phyloP scores from a whole-genome alignment of 2,888 invertebrate species.

The Pollenia amentaria region DNA sequence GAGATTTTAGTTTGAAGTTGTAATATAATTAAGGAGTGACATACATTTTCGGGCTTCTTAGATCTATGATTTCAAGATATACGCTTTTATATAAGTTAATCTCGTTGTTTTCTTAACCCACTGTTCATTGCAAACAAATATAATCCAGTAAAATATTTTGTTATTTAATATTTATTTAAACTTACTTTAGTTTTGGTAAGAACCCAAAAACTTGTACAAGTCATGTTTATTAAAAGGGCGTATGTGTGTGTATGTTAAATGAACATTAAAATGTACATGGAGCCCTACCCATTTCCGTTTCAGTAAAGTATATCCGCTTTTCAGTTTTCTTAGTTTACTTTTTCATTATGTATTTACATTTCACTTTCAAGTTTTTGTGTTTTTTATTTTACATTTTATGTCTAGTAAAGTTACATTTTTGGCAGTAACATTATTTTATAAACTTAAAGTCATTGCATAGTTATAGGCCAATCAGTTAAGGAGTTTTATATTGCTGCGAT shows the following conservation, averaged over 20 bases:
- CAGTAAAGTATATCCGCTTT: slow-evolving; percentile 43
- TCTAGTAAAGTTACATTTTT: slow-evolving; percentile 7
- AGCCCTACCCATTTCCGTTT: slow-evolving; percentile 64
- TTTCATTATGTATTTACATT: slow-evolving; percentile 44
- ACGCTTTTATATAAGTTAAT: background rate
- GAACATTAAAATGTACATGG: slow-evolving; percentile 8
- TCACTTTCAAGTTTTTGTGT: slow-evolving; percentile 12
- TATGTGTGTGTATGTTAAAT: background rate
- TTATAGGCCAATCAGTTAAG: slow-evolving; percentile 52
- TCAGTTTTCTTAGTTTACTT: background rate
- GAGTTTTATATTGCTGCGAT: slow-evolving; percentile 16
- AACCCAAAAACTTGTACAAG: background rate
- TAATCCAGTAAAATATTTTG: background rate
- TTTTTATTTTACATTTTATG: background rate
- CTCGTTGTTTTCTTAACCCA: background rate
- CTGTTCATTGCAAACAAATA: background rate
- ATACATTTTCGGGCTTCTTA: too few relatives aligned
- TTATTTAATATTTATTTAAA: slow-evolving; percentile 37
- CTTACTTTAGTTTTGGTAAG: background rate
- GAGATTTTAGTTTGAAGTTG: too few relatives aligned
- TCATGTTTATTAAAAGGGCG: slow-evolving; percentile 3
- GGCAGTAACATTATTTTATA: slow-evolving; percentile 12
- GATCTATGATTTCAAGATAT: too few relatives aligned
- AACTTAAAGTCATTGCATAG: background rate
- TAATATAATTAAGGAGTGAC: too few relatives aligned